Conservation (phyloP, 1,140 invertebrate species). For the Watersipora subatra region DNA sequence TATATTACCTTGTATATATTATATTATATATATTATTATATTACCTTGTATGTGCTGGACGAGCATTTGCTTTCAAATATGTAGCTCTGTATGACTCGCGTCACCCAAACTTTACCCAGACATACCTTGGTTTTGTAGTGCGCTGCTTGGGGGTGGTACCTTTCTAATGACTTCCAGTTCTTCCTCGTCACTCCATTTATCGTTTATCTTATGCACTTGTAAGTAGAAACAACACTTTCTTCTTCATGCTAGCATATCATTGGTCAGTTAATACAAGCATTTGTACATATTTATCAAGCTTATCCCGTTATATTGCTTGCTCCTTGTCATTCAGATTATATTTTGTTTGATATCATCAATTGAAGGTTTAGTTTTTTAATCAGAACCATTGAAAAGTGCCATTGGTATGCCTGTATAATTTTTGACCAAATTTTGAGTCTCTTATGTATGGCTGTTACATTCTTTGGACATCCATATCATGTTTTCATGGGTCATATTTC, state of each 20-base stretch:
- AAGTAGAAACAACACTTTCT: slow-evolving; percentile 5
- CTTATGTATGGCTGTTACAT: no score
- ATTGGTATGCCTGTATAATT: background rate
- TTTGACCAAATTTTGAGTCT: no score
- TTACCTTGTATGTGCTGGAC: no score
- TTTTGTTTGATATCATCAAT: background rate
- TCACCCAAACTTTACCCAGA: no score
- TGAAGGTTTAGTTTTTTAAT: background rate
- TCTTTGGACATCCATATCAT: background rate
- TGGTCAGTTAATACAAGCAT: background rate
- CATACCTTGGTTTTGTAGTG: background rate
- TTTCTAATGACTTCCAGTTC: slow-evolving; percentile 68
- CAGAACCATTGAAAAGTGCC: background rate
- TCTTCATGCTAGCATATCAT: background rate
- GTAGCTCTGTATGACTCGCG: no score
- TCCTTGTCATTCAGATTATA: background rate
- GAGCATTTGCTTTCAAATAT: no score
- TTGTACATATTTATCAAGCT: no score
- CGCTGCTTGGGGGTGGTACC: slow-evolving; percentile 54
- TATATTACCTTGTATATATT: no score
- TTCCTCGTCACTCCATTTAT: slow-evolving; percentile 56
- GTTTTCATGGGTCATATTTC: background rate
- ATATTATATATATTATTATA: no score
- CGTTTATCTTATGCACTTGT: slow-evolving; percentile 21
- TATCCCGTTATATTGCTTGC: no score